Conservation (phyloP, 2,888 invertebrate genomes). For the Melikaiella ostensackeni region DNA sequence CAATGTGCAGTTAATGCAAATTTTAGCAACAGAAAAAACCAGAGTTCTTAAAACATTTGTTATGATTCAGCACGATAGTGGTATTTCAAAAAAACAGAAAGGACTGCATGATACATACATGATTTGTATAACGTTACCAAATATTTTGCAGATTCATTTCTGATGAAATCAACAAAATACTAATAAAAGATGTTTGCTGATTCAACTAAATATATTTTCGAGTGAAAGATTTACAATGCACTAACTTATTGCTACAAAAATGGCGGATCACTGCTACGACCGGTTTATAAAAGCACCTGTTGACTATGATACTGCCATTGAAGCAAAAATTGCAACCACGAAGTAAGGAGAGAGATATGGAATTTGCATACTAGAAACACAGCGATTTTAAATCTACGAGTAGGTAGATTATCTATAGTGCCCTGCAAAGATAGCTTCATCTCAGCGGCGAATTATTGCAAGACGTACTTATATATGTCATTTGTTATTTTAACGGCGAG, state of each 20-base stretch:
- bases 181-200: too few species aligned
- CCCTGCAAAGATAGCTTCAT: not conserved
- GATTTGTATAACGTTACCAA: too few species aligned
- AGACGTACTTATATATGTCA: not conserved
- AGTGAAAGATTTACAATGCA: too few species aligned
- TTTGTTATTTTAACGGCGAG: too few species aligned
- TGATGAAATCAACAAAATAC: too few species aligned
- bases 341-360: not conserved
- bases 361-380: slow-evolving; percentile 16
- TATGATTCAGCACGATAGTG: not conserved
- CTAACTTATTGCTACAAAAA: not conserved
- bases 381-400: not conserved
- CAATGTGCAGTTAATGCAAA: not conserved
- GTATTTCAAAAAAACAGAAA: not conserved
- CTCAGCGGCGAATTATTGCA: not conserved
- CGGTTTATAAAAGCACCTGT: slow-evolving; percentile 34
- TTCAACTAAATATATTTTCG: too few species aligned
- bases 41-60: not conserved
- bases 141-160: too few species aligned
- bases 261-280: not conserved
- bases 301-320: not conserved
- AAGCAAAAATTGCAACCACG: slow-evolving; percentile 17
- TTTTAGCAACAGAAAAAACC: not conserved
- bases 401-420: not conserved
- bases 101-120: not conserved